Conservation (phyloP, 1,140 invertebrate species). For the Drosophila tropicalis region DNA sequence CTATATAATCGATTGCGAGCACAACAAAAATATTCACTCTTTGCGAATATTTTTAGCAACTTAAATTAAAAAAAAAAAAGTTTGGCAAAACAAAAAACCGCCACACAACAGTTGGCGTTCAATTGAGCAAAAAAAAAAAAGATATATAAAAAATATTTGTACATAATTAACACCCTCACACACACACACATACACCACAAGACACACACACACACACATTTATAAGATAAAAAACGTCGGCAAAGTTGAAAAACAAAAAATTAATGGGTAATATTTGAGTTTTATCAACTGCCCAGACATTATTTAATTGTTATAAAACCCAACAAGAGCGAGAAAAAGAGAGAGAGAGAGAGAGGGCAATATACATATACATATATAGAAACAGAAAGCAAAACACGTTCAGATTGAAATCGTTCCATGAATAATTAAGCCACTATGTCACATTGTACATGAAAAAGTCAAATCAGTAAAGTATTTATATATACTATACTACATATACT, state of each 20-base stretch:
- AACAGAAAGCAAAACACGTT: constrained; percentile 8
- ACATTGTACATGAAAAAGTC: constrained; percentile 21
- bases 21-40: constrained; percentile 4
- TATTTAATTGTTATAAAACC: constrained; percentile 55
- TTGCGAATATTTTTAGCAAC: constrained; percentile 6
- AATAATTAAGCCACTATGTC: constrained; percentile 62
- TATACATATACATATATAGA: constrained; percentile 24
- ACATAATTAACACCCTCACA: constrained; percentile 43
- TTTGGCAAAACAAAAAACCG: background rate
- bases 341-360: too few species aligned
- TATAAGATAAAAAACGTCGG: constrained; percentile 32
- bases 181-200: constrained; percentile 7
- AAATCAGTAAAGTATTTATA: constrained; percentile 23
- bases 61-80: constrained; percentile 2
- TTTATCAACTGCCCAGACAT: constrained; percentile 50
- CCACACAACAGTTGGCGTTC: constrained; percentile 15
- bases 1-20: constrained; percentile 1
- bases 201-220: constrained; percentile 15
- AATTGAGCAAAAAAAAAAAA: constrained; percentile 12
- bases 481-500: too few species aligned
- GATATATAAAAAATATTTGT: constrained; percentile 16
- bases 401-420: constrained; percentile 10
- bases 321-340: too few species aligned
- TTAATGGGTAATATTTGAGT: background rate
- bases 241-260: constrained; percentile 39